Base-by-base conservation (phyloP, 1,140 invertebrate species). In the Neodiprion pinetum region DNA sequence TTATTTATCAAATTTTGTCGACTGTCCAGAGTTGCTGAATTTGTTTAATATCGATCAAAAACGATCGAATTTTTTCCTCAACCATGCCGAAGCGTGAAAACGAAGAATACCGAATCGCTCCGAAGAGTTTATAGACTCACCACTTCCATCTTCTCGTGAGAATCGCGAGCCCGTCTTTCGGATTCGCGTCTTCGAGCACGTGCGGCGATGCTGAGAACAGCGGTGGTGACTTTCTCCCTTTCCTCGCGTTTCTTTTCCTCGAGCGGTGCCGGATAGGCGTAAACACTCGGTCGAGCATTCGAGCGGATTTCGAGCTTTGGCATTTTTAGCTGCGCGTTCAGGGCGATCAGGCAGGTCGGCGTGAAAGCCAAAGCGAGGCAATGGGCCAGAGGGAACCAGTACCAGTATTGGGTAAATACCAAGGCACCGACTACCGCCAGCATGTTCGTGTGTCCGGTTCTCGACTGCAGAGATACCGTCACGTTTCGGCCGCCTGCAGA, bases 401-500 rank as follows among this genome's bases (percentile, higher is more conserved):
- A 99, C 99, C 99, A 99, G 86, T 99, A 99, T 85, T 99, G 98
- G 0, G 97, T 98, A 87, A 99, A 99, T 0, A 99, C 95, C 66
- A 99, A 86, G 87, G 98, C 95, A n/a, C 99, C 99, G 1, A 99
- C 98, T 5, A 99, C 97, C 3, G 97, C 96, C 70, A 97, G 90
- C 93, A 99, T 96, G 87, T 99, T 98, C 69, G 96, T 98, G 86
- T 99, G 98, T 1, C 98, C 98, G 65, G 97, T 99, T 53, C 98
- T 92, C 7, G 98, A 99, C 82, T 98, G 96, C 9, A 99, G 89
- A 0, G 96, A 96, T 4, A 99, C 93, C 0, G 98, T 99, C 9
- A 98, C 97, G 87, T 99, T 99, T 47, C 98, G 92, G 49, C 99
- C 99, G 79, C 98, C 96, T 89, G 90, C 87, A 87, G 92, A 89